These are phyloP conservation scores for Metaphire vulgaris DNA, from an alignment of 1,140 invertebrate genomes.

Conservation along the genomic window DNA sequence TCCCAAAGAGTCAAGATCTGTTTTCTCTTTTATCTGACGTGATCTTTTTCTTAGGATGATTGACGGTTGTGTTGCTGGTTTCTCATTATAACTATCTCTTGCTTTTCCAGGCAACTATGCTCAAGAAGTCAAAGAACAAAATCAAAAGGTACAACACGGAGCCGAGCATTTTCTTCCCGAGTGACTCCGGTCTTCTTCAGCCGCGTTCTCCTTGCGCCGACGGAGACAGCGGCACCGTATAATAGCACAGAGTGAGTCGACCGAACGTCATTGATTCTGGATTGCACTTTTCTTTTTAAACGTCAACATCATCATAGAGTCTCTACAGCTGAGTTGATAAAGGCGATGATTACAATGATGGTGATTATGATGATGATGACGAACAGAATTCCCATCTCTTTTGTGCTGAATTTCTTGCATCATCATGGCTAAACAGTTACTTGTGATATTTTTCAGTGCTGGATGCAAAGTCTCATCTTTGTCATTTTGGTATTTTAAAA, in stretches of 20 bases:
- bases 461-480: too few relatives aligned
- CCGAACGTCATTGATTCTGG: neutral
- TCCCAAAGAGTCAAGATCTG: too few relatives aligned
- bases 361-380: too few relatives aligned
- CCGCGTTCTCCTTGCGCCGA: conserved; percentile 37
- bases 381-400: too few relatives aligned
- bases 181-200: conserved; percentile 14
- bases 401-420: neutral
- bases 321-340: neutral
- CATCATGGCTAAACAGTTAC: neutral
- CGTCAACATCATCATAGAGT: neutral
- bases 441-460: too few relatives aligned
- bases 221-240: conserved; percentile 48
- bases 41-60: too few relatives aligned
- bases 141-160: conserved; percentile 79
- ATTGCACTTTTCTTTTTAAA: neutral
- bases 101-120: conserved; percentile 52
- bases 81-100: too few relatives aligned
- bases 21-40: too few relatives aligned
- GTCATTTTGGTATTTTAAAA: too few relatives aligned
- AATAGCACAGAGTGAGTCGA: conserved; percentile 28
- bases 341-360: neutral
- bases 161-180: conserved; percentile 44
- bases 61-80: too few relatives aligned
- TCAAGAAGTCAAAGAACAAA: conserved; percentile 82